Evolutionary conservation across 2,888 invertebrate species (phyloP).

Genomic region (Cerastis rubricosa): DNA sequence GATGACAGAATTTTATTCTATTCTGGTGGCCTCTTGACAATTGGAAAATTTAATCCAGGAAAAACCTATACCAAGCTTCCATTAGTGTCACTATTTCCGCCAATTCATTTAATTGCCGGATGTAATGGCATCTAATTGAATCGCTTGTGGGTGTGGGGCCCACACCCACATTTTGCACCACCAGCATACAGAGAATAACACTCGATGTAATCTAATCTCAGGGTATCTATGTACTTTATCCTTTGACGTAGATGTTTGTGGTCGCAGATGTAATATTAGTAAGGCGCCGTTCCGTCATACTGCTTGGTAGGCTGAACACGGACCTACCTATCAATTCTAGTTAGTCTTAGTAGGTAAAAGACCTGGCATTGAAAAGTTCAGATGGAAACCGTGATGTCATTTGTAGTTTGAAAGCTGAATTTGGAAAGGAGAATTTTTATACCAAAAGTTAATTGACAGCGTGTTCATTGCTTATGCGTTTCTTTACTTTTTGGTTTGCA

Average conservation of each 20-base stretch:
- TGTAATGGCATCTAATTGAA: slow-evolving; percentile 36
- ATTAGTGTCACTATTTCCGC: slow-evolving; percentile 21
- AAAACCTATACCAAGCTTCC: slow-evolving; percentile 10
- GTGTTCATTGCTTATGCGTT: background rate
- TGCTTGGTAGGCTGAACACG: slow-evolving; percentile 30
- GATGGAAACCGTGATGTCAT: background rate
- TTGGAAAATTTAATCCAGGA: slow-evolving; percentile 27
- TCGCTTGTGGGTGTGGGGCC: slow-evolving; percentile 41
- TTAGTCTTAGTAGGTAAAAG: background rate
- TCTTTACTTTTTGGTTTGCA: background rate
- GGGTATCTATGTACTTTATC: slow-evolving; percentile 23
- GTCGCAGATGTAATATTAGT: slow-evolving; percentile 46
- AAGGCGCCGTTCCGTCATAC: slow-evolving; percentile 54
- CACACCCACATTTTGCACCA: slow-evolving; percentile 41
- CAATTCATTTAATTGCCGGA: slow-evolving; percentile 31
- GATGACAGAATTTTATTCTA: background rate
- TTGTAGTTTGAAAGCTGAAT: background rate
- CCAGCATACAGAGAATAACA: slow-evolving; percentile 37
- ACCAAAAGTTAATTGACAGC: background rate
- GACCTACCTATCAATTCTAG: slow-evolving; percentile 3
- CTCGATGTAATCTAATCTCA: slow-evolving; percentile 49
- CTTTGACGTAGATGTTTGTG: slow-evolving; percentile 53
- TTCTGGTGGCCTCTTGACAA: slow-evolving; percentile 11
- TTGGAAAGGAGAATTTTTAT: background rate
- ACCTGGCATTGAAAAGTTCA: background rate